phyloP scores from a whole-genome alignment of 2,888 invertebrate species.

The Drosophila atripex region DNA sequence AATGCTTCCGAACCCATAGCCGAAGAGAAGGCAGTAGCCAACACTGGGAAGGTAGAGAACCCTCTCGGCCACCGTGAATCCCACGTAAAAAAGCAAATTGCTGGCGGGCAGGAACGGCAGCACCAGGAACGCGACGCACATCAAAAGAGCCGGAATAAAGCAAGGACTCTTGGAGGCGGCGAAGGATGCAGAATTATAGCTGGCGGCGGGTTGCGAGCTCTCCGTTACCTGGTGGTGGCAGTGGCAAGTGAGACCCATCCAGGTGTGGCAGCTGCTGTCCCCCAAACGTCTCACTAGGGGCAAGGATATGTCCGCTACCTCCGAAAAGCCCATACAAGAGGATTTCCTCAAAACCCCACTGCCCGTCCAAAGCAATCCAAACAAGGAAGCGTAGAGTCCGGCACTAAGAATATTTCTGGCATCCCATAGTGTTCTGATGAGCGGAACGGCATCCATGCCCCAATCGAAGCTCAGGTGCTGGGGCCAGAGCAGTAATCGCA shows the following conservation, averaged over 20 bases:
- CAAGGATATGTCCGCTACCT: constrained; percentile 56
- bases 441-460: constrained; percentile 98
- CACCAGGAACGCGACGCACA: constrained; percentile 87
- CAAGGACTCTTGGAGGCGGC: not conserved
- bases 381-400: constrained; percentile 87
- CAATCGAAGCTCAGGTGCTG: constrained; percentile 97
- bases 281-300: constrained; percentile 62
- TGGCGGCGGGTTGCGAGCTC: constrained; percentile 7
- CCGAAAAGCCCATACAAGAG: constrained; percentile 32
- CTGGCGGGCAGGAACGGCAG: constrained; percentile 98
- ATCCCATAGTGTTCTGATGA: constrained; percentile 91
- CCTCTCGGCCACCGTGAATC: constrained; percentile 98
- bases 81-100: constrained; percentile 98
- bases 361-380: constrained; percentile 22
- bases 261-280: constrained; percentile 88
- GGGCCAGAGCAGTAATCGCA: constrained; percentile 93
- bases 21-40: constrained; percentile 95
- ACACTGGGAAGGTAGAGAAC: constrained; percentile 98
- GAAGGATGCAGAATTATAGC: constrained; percentile 10
- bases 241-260: constrained; percentile 85
- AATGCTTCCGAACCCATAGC: constrained; percentile 87
- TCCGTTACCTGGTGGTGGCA: constrained; percentile 85
- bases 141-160: constrained; percentile 8
- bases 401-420: constrained; percentile 90
- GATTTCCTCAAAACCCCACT: constrained; percentile 20